Evolutionary conservation across 2,797 vertebrate species (phyloP), one percentile per base, ranked within the genome.

Genomic region (Cyprinodon diabolis): DNA sequence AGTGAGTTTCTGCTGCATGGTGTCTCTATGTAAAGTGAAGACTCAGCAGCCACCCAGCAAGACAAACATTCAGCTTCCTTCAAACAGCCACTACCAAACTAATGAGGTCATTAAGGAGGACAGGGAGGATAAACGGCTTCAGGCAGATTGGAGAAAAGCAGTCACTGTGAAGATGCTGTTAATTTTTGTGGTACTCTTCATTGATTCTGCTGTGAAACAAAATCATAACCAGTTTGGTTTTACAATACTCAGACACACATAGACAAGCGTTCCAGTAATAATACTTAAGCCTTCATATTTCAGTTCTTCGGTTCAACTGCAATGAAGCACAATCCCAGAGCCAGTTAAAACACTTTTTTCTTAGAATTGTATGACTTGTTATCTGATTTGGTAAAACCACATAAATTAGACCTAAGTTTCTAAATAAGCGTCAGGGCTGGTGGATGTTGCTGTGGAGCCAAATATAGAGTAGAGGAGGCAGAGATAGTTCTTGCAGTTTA

Each of bases 51-150:
- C 62, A 21, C 65, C 66, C 66, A 79, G 62, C 43, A 68, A 75
- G 58, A 69, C 70, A 82, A 72, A 72, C 75, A 71, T 66, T 72
- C 58, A 65, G 37, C 72, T 68, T 10, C 12, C 60, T 69, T 62
- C 71, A 71, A 66, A 56, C 65, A 81, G 48, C 83, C 65, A 37
- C 37, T 48, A 72, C 82, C 43, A 52, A 85, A 71, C 75, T 69
- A 68, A 83, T 70, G 77, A 78, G 73, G 67, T 80, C 54, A n/a
- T 78, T 78, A 74, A 6, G 62, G 68, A 75, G 74, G 77, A 77
- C 47, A 37, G 75, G 71, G 55, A 69, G 66, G 76, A 71, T 57
- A 54, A 78, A 76, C 60, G 40, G 49, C 67, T 51, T 40, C 11
- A 17, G 52, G 52, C 55, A 48, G 68, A 74, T 72, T 30, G 71